phyloP scores from a whole-genome alignment of 2,888 invertebrate species.

The Limnephilus marmoratus region DNA sequence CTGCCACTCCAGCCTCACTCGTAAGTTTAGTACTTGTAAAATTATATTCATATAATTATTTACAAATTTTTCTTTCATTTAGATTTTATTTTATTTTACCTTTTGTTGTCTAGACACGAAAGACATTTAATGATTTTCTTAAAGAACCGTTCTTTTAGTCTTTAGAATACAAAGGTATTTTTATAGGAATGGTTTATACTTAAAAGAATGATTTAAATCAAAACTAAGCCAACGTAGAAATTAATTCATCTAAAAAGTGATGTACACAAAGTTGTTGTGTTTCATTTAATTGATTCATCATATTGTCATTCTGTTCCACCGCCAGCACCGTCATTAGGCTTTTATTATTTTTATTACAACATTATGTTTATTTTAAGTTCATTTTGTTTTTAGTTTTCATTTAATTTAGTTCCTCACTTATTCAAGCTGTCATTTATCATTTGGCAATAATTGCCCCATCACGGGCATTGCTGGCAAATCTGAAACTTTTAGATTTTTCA shows the following conservation, averaged over 20 bases:
- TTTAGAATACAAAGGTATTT: background rate
- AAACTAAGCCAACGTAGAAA: background rate
- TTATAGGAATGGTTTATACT: background rate
- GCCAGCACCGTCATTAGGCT: background rate
- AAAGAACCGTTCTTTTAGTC: background rate
- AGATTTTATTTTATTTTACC: slow-evolving; percentile 4
- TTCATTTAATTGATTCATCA: background rate
- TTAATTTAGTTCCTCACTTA: background rate
- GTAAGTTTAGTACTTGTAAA: slow-evolving; percentile 43
- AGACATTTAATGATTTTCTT: slow-evolving; percentile 13
- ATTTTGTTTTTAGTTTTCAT: background rate
- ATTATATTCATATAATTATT: slow-evolving; percentile 43
- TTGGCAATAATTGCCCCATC: background rate
- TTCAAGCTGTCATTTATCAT: background rate
- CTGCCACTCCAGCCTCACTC: slow-evolving; percentile 46
- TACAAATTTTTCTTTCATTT: background rate
- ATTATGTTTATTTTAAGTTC: background rate
- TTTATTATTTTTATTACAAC: background rate
- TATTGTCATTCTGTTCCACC: background rate
- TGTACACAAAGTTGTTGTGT: background rate
- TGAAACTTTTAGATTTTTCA: background rate
- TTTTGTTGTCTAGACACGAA: background rate
- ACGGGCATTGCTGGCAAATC: background rate
- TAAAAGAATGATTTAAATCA: background rate
- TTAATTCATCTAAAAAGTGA: background rate